phyloP scores from a whole-genome alignment of 2,113 vertebrate species.

The Pimephales promelas region DNA sequence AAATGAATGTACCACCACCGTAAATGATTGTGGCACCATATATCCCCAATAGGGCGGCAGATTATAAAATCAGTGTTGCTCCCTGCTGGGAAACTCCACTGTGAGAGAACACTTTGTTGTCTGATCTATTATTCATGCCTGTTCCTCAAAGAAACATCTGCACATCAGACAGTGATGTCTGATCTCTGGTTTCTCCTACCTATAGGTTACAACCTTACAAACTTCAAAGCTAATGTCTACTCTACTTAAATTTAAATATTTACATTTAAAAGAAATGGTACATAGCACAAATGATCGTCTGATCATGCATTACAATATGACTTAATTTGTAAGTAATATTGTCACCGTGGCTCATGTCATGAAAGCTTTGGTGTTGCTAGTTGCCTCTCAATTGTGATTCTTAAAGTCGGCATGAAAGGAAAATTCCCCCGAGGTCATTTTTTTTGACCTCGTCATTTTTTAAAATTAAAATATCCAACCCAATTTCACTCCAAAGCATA shows the following conservation, averaged over 20 bases:
- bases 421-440: not conserved
- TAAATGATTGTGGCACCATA: not conserved
- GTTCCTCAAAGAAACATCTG: slow-evolving; percentile 52
- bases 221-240: not conserved
- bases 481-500: not conserved
- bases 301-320: not conserved
- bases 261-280: not conserved
- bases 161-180: slow-evolving; percentile 49
- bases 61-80: slow-evolving; percentile 28
- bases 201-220: slow-evolving; percentile 31
- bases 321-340: not conserved
- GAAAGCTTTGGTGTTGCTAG: not conserved
- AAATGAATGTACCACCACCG: not conserved
- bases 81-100: slow-evolving; percentile 26
- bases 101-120: slow-evolving; percentile 37
- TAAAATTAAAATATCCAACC: not conserved
- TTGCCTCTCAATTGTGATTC: no score
- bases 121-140: slow-evolving; percentile 55
- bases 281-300: not conserved
- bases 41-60: not conserved
- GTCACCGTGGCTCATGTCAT: not conserved
- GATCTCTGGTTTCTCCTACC: slow-evolving; percentile 21
- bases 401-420: not conserved
- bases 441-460: not conserved
- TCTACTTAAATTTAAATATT: not conserved